Evolutionary conservation across 2,797 vertebrate genomes (phyloP), one percentile per base, ranked within the genome.

Genomic region (Gastrophryne carolinensis): DNA sequence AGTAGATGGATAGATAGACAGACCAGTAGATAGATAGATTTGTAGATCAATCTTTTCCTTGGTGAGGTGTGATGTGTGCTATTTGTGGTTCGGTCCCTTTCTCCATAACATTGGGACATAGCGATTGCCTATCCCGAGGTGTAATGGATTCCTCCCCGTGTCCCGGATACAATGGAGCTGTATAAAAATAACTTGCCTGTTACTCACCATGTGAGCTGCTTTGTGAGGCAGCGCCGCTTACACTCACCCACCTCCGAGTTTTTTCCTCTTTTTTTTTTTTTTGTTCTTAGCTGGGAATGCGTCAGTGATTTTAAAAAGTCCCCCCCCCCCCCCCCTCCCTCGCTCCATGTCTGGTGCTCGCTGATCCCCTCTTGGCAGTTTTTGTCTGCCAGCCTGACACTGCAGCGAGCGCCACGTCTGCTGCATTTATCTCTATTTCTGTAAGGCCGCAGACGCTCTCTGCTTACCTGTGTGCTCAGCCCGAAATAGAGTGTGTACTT

Each of bases 171-270:
- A 68, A 67, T 58, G 41, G 64, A 53, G 39, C 54, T 9, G 39
- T 32, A 76, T 76, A 76, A 54, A 67, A 75, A 76, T 76, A 76
- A 63, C 65, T 56, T 23, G 27, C 21, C 47, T 63, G 54, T 69
- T 75, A 75, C 73, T 75, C 57, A 76, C 65, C 56, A 23, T 53
- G 52, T 56, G 41, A 35, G 50, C 60, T 57, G 37, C 66, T 70
- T 49, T 69, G 54, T 75, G 52, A 49, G 53, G 54, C 64, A 12
- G 64, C 64, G 29, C n/a, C 39, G 21, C 27, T 58, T 44, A 47
- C 49, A 56, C 50, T 26, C 47, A 32, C 65, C 73, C 65, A 70
- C 73, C 73, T 68, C 57, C 66, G n/a, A 69, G 53, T 54, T 62
- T 41, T n/a, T n/a, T n/a, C n/a, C n/a, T n/a, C n/a, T n/a, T n/a